These are phyloP conservation scores for Hydrozoanthus gracilis DNA, from an alignment of 92 coral and sea anemone genomes.

Conservation along the genomic window DNA sequence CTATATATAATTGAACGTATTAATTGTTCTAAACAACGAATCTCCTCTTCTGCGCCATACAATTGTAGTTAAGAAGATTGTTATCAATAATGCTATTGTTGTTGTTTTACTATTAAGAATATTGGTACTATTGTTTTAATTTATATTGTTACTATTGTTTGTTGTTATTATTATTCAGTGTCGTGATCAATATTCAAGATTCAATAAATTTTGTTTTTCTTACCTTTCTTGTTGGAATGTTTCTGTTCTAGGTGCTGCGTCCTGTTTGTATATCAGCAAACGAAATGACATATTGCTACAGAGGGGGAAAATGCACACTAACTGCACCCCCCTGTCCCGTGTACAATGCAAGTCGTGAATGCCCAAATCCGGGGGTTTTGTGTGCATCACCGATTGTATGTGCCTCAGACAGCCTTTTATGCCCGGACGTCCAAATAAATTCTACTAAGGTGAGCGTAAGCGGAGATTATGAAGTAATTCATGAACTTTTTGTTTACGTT, in stretches of 20 bases:
- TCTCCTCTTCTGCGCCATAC: no score
- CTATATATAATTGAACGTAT: no score
- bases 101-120: no score
- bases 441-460: slow-evolving; percentile 34
- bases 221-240: background rate
- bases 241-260: slow-evolving; percentile 63
- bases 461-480: slow-evolving; percentile 59
- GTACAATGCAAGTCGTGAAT: slow-evolving; percentile 28
- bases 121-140: no score
- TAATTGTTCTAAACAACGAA: no score
- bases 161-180: no score
- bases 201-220: background rate
- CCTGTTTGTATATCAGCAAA: slow-evolving; percentile 58
- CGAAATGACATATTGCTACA: slow-evolving; percentile 55
- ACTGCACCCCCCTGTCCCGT: slow-evolving; percentile 53
- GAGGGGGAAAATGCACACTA: slow-evolving; percentile 56
- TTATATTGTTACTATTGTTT: no score
- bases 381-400: slow-evolving; percentile 50
- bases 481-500: slow-evolving; percentile 36
- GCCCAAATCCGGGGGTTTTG: slow-evolving; percentile 37
- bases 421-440: slow-evolving; percentile 44
- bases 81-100: no score
- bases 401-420: slow-evolving; percentile 35
- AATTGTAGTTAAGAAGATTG: no score
- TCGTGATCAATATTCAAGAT: no score